Evolutionary conservation across 2,797 vertebrate species (phyloP).

Genomic region (Cirrhinus molitorella): DNA sequence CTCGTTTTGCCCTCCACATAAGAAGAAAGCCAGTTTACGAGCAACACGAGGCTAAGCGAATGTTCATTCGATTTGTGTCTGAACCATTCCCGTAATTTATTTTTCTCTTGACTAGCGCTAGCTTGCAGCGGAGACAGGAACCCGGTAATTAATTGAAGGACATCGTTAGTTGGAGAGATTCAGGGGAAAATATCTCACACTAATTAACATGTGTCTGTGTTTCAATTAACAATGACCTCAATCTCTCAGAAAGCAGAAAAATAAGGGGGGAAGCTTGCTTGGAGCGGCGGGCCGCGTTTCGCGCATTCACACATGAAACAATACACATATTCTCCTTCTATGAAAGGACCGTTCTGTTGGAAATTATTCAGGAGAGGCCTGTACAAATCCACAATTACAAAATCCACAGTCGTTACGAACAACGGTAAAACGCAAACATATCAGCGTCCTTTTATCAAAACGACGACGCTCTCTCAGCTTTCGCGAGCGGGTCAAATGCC

Average conservation of each 20-base stretch:
- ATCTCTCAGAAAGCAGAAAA: slow-evolving; percentile 57
- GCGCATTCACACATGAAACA: slow-evolving; percentile 38
- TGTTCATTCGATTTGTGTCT: slow-evolving; percentile 18
- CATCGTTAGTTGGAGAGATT: slow-evolving; percentile 38
- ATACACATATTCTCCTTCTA: slow-evolving; percentile 35
- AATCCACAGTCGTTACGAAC: not conserved
- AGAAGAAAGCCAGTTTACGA: not conserved
- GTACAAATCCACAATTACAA: slow-evolving; percentile 25
- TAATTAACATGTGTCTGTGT: slow-evolving; percentile 76
- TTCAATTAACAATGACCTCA: slow-evolving; percentile 73
- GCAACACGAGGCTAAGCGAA: not conserved
- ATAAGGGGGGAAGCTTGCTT: slow-evolving; percentile 44
- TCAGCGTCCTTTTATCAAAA: not conserved
- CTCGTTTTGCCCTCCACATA: not conserved
- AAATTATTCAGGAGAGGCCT: slow-evolving; percentile 15
- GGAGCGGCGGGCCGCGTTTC: slow-evolving; percentile 4
- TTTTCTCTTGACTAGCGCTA: slow-evolving; percentile 29
- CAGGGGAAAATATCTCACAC: slow-evolving; percentile 58
- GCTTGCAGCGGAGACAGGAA: slow-evolving; percentile 34
- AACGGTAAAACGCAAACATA: not conserved
- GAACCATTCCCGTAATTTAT: slow-evolving; percentile 24
- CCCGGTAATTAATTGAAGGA: slow-evolving; percentile 43
- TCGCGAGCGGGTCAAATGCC: slow-evolving; percentile 34
- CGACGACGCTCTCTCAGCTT: not conserved
- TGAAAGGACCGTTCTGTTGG: slow-evolving; percentile 44